phyloP scores from a whole-genome alignment of 2,797 vertebrate species.

The Steatocranus sp. region DNA sequence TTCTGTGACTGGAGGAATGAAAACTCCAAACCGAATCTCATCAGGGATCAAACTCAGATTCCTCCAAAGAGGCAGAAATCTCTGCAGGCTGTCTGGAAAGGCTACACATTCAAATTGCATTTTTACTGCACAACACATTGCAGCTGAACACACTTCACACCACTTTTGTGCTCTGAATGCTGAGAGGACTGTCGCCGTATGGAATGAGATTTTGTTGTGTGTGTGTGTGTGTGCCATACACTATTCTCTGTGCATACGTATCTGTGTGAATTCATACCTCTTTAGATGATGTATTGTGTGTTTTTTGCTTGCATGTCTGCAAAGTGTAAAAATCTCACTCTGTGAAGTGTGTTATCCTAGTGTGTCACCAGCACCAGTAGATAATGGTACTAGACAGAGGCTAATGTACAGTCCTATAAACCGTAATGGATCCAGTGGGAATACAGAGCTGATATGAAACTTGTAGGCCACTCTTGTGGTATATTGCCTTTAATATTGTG shows the following conservation, averaged over 20 bases:
- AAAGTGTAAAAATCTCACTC: conserved; percentile 1
- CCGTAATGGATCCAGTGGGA: conserved; percentile 62
- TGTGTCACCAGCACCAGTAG: conserved; percentile 32
- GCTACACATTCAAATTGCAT: conserved; percentile 49
- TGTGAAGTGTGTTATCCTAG: conserved; percentile 5
- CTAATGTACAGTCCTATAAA: conserved; percentile 67
- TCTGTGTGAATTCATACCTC: neutral
- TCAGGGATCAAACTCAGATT: conserved; percentile 6
- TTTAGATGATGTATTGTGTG: neutral
- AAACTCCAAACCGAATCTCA: conserved; percentile 25
- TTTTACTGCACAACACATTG: conserved; percentile 35
- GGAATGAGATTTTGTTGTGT: neutral
- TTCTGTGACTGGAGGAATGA: conserved; percentile 25
- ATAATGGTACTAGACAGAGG: conserved; percentile 51
- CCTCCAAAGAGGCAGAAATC: conserved; percentile 23
- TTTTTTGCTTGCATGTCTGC: neutral
- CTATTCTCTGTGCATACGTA: neutral
- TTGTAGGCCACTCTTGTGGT: conserved; percentile 43
- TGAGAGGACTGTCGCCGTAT: neutral
- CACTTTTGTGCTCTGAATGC: neutral
- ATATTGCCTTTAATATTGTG: conserved; percentile 68
- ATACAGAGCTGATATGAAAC: conserved; percentile 53
- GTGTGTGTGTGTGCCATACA: neutral
- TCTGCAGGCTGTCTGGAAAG: conserved; percentile 28
- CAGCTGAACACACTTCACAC: conserved; percentile 18